Evolutionary conservation across 2,113 vertebrate species (phyloP), one percentile per base, ranked within the genome.

Genomic region (Girardinichthys multiradiatus): DNA sequence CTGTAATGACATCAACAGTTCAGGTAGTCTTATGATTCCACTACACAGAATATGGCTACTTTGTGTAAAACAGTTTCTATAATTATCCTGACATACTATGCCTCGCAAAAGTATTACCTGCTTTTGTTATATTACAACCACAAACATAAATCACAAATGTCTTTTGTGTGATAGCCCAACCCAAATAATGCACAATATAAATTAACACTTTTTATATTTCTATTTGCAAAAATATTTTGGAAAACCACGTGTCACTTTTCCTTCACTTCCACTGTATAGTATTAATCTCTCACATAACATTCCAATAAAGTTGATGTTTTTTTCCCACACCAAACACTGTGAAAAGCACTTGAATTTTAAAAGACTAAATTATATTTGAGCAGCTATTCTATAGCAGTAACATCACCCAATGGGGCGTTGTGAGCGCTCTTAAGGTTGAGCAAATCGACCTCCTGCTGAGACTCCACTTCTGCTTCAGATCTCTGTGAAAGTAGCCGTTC

Each of bases 1-100:
- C 29, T 99, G 97, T 77, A 92, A 84, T 57, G 96, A 98, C 81
- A 92, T 94, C 70, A 96, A 81, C 77, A 80, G 95, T 57, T 93
- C 95, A 92, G 98, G 98, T 98, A 86, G 57, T 81, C 1, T 11
- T 37, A 26, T 63, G 33, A 24, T 63, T 4, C 9, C n/a, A n/a
- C n/a, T n/a, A n/a, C n/a, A n/a, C 21, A 63, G 26, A 13, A 28
- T 14, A 14, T 13, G 13, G 3, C 27, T 30, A 29, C 28, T 11
- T 27, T 42, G 31, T 39, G 12, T 5, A 35, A 7, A 35, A 35
- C 35, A 35, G 35, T 35, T 5, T 5, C 21, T 54, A 51, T 51
- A 51, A 51, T 51, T 24, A 51, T 24, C 21, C 48, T 42, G 7
- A 21, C 8, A 24, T 51, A 19, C 48, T 51, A 7, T 51, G 48